Base-by-base conservation (phyloP, 2,113 vertebrate species). In the Apeltes quadracus region DNA sequence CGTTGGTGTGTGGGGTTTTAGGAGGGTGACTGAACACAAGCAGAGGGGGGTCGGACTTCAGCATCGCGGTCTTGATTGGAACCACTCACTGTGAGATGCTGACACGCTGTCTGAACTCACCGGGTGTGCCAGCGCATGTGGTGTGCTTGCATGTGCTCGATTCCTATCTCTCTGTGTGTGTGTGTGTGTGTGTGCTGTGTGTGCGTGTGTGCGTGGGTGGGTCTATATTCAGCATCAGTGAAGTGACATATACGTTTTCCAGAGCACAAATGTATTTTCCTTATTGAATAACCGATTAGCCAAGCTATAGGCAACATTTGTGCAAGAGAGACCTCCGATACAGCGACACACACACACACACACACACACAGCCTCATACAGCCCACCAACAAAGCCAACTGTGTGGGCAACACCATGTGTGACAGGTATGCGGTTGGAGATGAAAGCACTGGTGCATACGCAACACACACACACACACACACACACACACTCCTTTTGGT, bases 101-200 rank as follows among this genome's bases (percentile, higher is more conserved):
- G 90, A 84, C 84, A 86, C 46, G 72, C 74, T 78, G 77, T 85
- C 83, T 86, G 83, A 87, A 84, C 82, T 84, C 85, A 70, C 63
- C 59, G 34, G 82, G 84, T 83, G 87, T 75, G 69, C 73, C 16
- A 1, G 67, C 9, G 5, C 62, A 43, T 58, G 66, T 22, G 44
- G 39, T 23, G 34, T 22, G 66, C 39, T 61, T 13, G 66, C 15
- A 41, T 66, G 54, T 78, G 57, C 58, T 29, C 2, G 1, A 6
- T 46, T 48, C 27, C 22, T 13, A 20, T 13, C 61, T 2, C 20
- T 3, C 23, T 44, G 22, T 10, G 16, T 10, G n/a, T 57, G n/a
- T n/a, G n/a, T n/a, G n/a, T n/a, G n/a, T n/a, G n/a, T n/a, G n/a
- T n/a, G n/a, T n/a, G n/a, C n/a, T n/a, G n/a, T n/a, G n/a, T n/a